These are phyloP conservation scores for Lasioglossum marginatum DNA, from an alignment of 2,888 invertebrate species.

Conservation along the genomic window DNA sequence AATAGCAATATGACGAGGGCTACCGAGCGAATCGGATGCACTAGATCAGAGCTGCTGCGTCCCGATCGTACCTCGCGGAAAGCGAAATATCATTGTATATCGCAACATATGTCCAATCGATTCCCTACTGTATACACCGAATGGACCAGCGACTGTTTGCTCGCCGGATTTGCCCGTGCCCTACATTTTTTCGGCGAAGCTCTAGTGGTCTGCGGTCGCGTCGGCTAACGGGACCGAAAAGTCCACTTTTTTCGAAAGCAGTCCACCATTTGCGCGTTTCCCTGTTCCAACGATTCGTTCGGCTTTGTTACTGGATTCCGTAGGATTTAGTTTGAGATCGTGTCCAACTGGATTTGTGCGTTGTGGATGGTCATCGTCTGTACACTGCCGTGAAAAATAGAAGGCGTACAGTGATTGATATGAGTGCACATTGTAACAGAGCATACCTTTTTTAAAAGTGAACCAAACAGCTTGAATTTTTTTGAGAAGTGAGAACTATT, in stretches of 20 bases:
- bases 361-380: background rate
- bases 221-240: background rate
- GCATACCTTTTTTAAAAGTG: background rate
- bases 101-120: slow-evolving; percentile 11
- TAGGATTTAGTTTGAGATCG: slow-evolving; percentile 1
- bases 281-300: background rate
- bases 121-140: background rate
- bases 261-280: background rate
- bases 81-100: slow-evolving; percentile 38
- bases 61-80: slow-evolving; percentile 23
- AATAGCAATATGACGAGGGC: slow-evolving; percentile 58
- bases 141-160: background rate
- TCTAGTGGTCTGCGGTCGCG: background rate
- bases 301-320: background rate
- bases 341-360: background rate
- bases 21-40: slow-evolving; percentile 36
- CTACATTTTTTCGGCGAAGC: background rate
- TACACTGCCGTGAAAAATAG: background rate
- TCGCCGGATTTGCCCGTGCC: background rate
- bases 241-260: background rate
- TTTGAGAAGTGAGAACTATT: background rate
- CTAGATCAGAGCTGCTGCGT: slow-evolving; percentile 2
- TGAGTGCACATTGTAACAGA: background rate
- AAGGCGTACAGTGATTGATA: background rate
- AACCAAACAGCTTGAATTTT: background rate